Evolutionary conservation across 2,113 vertebrate species (phyloP).

Genomic region (Ailurus styani): DNA sequence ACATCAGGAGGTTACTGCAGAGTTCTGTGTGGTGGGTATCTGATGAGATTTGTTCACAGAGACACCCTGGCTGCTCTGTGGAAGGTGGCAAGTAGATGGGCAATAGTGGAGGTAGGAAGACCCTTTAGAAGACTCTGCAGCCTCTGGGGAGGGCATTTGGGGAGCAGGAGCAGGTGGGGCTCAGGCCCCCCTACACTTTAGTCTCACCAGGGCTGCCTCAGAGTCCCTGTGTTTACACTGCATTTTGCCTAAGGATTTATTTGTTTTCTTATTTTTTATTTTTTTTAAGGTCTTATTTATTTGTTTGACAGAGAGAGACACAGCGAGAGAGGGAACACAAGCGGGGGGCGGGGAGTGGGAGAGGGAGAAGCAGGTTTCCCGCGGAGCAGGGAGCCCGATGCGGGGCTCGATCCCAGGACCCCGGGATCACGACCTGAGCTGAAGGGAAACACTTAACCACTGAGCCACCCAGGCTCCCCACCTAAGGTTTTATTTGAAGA

Average conservation of each 20-base stretch:
- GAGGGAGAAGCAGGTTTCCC: too few relatives aligned
- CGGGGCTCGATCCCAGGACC: too few relatives aligned
- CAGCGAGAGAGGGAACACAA: too few relatives aligned
- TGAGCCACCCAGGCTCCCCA: too few relatives aligned
- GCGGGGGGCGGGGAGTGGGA: too few relatives aligned
- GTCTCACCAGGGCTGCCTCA: neutral
- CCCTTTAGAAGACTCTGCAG: neutral
- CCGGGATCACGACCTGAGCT: too few relatives aligned
- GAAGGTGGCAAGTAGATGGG: accelerated
- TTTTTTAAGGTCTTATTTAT: too few relatives aligned
- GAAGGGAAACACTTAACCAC: too few relatives aligned
- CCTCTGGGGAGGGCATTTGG: neutral
- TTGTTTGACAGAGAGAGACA: too few relatives aligned
- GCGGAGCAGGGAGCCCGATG: too few relatives aligned
- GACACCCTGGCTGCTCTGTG: neutral
- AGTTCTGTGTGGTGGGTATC: neutral
- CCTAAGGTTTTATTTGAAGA: neutral
- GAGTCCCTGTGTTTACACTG: neutral
- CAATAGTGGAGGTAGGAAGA: neutral
- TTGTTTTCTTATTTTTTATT: too few relatives aligned
- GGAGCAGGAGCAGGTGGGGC: neutral
- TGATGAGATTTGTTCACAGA: neutral
- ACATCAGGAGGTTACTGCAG: neutral
- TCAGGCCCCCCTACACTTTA: neutral
- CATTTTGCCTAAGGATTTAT: neutral